A percentile compares a stretch with the other conserved stretches of the same genome.
These are phyloP conservation scores for Psittacula derbiana DNA, from an alignment of 2,797 vertebrate species.

Conservation along the genomic window DNA sequence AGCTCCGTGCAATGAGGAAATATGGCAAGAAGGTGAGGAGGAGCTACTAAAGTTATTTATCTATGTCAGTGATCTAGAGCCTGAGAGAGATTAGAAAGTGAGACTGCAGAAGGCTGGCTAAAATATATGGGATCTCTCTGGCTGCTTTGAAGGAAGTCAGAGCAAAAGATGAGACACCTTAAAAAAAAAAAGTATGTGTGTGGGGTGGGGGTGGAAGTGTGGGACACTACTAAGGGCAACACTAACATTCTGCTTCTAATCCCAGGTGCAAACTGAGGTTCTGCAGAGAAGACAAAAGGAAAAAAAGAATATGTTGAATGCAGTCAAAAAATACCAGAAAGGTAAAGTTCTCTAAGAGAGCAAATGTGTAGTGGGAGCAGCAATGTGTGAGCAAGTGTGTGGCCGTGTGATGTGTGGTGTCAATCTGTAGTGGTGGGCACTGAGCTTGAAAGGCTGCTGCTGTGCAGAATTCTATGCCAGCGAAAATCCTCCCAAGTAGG, in stretches of 20 bases:
- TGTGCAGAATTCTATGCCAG: not conserved
- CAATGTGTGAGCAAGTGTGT: not conserved
- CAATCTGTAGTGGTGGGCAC: not conserved
- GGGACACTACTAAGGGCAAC: not conserved
- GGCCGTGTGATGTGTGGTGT: not conserved
- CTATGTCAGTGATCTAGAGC: not conserved
- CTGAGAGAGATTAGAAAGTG: not conserved
- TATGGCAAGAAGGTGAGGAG: conserved; percentile 93
- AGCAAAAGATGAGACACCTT: not conserved
- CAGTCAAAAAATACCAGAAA: conserved; percentile 97
- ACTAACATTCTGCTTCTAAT: not conserved
- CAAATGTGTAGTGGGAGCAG: not conserved
- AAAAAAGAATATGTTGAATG: conserved; percentile 91
- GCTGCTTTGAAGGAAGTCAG: not conserved
- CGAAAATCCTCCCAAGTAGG: not conserved
- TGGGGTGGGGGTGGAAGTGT: not conserved
- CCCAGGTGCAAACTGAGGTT: conserved; percentile 91
- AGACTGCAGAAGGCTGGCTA: not conserved
- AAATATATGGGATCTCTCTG: not conserved
- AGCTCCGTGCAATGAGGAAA: conserved; percentile 92
- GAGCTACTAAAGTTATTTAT: not conserved
- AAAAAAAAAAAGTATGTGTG: not conserved
- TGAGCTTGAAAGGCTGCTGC: not conserved
- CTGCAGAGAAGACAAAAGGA: conserved; percentile 95
- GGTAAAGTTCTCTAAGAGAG: conserved; percentile 71